phyloP scores from a whole-genome alignment of 2,113 vertebrate species.

The Cebidichthys violaceus region DNA sequence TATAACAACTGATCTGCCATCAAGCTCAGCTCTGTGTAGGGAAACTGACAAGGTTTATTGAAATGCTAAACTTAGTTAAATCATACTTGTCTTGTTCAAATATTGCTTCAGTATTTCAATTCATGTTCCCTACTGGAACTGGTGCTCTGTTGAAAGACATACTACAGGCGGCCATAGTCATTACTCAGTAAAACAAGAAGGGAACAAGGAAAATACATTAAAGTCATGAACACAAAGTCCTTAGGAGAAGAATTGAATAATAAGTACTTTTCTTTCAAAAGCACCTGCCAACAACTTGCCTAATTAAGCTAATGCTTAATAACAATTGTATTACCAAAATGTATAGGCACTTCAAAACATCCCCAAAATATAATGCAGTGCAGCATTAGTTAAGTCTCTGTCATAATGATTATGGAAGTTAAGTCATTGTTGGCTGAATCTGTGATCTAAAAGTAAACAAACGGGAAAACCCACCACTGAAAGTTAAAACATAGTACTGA shows the following conservation, averaged over 20 bases:
- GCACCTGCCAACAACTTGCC: conserved; percentile 1
- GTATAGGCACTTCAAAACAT: neutral
- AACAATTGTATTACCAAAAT: conserved; percentile 1
- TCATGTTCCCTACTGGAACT: conserved; percentile 15
- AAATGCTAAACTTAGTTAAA: conserved; percentile 50
- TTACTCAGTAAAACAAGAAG: conserved; percentile 36
- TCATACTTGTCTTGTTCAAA: conserved; percentile 35
- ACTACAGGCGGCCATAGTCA: conserved; percentile 10
- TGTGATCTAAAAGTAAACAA: neutral
- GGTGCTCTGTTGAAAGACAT: conserved; percentile 28
- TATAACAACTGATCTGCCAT: conserved; percentile 32
- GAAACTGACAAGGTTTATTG: conserved; percentile 61
- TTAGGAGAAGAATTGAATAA: neutral
- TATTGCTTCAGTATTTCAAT: conserved; percentile 29
- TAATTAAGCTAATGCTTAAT: conserved; percentile 6
- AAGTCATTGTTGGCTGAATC: neutral
- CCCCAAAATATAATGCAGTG: neutral
- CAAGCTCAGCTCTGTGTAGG: conserved; percentile 31
- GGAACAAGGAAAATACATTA: conserved; percentile 8
- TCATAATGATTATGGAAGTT: neutral
- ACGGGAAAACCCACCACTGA: neutral
- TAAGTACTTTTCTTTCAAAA: neutral
- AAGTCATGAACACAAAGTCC: neutral
- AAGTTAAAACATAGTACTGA: neutral
- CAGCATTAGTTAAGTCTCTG: neutral